Percentiles rank a stretch among this genome's conserved stretches.
Conservation (phyloP, 2,888 invertebrate species). For the Dinocampus coccinellae region DNA sequence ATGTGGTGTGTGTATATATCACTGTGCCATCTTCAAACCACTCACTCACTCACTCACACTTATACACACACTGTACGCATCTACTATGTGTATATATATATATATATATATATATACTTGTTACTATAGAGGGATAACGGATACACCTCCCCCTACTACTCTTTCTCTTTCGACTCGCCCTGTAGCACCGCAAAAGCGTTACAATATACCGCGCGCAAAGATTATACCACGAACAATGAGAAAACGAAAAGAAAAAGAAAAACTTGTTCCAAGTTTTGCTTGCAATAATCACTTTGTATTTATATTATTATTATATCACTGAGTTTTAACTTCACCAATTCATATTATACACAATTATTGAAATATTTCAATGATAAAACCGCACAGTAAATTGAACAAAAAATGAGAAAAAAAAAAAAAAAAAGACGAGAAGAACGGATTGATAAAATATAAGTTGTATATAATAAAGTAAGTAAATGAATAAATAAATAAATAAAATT, state of each 20-base stretch:
- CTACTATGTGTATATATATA: neutral
- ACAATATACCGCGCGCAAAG: conserved; percentile 9
- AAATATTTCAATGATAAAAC: neutral
- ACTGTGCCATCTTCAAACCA: conserved; percentile 29
- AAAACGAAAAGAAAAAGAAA: neutral
- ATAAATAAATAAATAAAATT: neutral
- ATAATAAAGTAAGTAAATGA: neutral
- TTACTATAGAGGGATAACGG: conserved; percentile 27
- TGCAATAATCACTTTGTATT: neutral
- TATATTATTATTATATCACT: neutral
- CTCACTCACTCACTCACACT: conserved; percentile 20
- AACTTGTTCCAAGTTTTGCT: neutral
- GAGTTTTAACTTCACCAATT: neutral
- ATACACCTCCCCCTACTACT: conserved; percentile 12
- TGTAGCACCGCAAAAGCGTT: conserved; percentile 9
- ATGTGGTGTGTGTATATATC: conserved; percentile 15
- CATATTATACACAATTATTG: neutral
- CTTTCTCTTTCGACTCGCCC: conserved; percentile 10
- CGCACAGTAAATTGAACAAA: neutral
- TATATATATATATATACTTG: conserved; percentile 1
- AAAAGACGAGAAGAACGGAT: neutral
- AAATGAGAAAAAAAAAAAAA: neutral
- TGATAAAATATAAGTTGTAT: conserved; percentile 3
- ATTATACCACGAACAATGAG: conserved; percentile 8
- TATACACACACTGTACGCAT: neutral